phyloP scores from a whole-genome alignment of 1,140 invertebrate species.

The Sarcophaga peregrina region DNA sequence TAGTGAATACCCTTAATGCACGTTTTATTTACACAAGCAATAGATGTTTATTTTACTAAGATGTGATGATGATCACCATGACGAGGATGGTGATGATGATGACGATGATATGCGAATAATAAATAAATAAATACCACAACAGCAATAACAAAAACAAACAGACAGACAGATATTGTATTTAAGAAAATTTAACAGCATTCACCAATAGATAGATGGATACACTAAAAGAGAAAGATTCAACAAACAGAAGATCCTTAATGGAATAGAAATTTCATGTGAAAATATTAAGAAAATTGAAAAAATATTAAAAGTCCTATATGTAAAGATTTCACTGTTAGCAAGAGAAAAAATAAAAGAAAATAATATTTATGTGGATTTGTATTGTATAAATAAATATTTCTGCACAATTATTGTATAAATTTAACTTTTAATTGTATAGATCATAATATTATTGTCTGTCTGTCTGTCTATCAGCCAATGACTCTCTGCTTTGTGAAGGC shows the following conservation, averaged over 20 bases:
- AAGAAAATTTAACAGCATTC: too few relatives aligned
- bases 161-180: not conserved
- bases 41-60: slow-evolving; percentile 16
- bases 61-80: not conserved
- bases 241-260: too few relatives aligned
- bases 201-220: too few relatives aligned
- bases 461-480: too few relatives aligned
- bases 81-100: not conserved
- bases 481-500: too few relatives aligned
- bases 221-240: too few relatives aligned
- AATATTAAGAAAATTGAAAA: not conserved
- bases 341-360: too few relatives aligned
- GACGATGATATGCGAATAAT: slow-evolving; percentile 22
- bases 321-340: too few relatives aligned
- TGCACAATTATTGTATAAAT: slow-evolving; percentile 21
- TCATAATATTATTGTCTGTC: not conserved
- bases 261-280: not conserved
- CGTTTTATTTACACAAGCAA: not conserved
- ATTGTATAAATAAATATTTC: not conserved
- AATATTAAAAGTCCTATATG: too few relatives aligned
- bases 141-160: not conserved
- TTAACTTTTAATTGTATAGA: not conserved
- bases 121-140: not conserved
- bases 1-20: not conserved
- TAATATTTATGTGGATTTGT: not conserved